Evolutionary conservation across 2,888 invertebrate species (phyloP), one percentile per base, ranked within the genome.

Genomic region (Noctua comes): DNA sequence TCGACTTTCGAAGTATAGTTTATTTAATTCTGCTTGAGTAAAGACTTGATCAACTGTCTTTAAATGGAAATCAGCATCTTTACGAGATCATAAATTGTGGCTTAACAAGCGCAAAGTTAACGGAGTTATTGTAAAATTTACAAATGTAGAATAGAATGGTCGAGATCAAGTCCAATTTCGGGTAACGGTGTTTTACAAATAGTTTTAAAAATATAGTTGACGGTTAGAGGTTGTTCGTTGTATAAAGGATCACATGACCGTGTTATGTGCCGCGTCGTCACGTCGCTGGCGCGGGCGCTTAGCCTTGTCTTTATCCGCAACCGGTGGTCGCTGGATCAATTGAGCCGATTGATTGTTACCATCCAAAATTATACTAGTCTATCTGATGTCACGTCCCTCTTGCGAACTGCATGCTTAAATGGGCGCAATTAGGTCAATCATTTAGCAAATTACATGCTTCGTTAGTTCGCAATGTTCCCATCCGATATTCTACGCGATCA

Each of bases 381-480:
- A 76, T 80, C 84, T 92, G 91, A 93, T 90, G 93, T 93, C 93
- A 92, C 85, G 80, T 87, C 81, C 87, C 85, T 86, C 78, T 84
- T 78, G 75, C 68, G 79, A 87, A 80, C 82, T 85, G 83, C 81
- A 86, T 80, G 80, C 77, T 77, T 80, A 88, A 90, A 89, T 90
- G 77, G 83, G 84, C 83, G 68, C 90, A 93, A 92, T 92, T 91
- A 91, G 90, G 89, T 84, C 90, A 91, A 91, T 89, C 85, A 85
- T 84, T 88, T 82, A 78, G 77, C 82, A 83, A 87, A 88, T 89
- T 86, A 89, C 68, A 82, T 82, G 76, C 82, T 73, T 85, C 73
- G 85, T 82, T 83, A 78, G 65, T 73, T 43, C 43, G 1, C 8
- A 40, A 40, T 40, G 40, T 40, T 81, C 59, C 68, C 73, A 72